Evolutionary conservation across 37 sponge, comb jelly and placozoan species (phyloP), one percentile per base, ranked within the genome.

Genomic region (Beroe ovata): DNA sequence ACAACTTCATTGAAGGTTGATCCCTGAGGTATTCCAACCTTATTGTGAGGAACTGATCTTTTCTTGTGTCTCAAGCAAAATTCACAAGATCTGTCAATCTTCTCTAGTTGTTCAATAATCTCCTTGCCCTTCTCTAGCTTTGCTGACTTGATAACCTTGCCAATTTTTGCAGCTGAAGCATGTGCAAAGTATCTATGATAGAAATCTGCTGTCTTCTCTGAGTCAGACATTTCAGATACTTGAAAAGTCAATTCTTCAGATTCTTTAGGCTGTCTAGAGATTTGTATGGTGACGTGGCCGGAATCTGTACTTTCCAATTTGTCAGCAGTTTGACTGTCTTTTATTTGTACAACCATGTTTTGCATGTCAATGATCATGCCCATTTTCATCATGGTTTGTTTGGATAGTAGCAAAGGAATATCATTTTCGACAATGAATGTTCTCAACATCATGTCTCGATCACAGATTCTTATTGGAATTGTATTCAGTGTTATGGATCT

Each of bases 1-100:
- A 63, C 64, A 63, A 14, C 20, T n/a, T 63, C 64, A 63, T 63
- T 63, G 64, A 63, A 63, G 26, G 64, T 63, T 14, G 20, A 23
- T n/a, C 64, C 64, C 8, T 23, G 64, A 23, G 64, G 64, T 63
- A 63, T 23, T n/a, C 25, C 64, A n/a, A 63, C 26, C 25, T 63
- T 63, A 8, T n/a, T 63, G 8, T n/a, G 20, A 63, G 64, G 64
- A 23, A 8, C 25, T 14, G 64, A 63, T 63, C 64, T 14, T 63
- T 63, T 58, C 59, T 58, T 58, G 59, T 58, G 59, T 58, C 59
- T 58, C 18, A 58, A 58, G 18, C 59, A 58, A 18, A 58, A 58
- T 19, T 58, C 59, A 58, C 59, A 58, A 58, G 59, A 19, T 58
- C 59, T 58, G 59, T 58, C 59, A 18, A 58, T 58, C 59, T 58